Evolutionary conservation across 2,797 vertebrate species (phyloP).

Genomic region (Cynopterus sphinx): DNA sequence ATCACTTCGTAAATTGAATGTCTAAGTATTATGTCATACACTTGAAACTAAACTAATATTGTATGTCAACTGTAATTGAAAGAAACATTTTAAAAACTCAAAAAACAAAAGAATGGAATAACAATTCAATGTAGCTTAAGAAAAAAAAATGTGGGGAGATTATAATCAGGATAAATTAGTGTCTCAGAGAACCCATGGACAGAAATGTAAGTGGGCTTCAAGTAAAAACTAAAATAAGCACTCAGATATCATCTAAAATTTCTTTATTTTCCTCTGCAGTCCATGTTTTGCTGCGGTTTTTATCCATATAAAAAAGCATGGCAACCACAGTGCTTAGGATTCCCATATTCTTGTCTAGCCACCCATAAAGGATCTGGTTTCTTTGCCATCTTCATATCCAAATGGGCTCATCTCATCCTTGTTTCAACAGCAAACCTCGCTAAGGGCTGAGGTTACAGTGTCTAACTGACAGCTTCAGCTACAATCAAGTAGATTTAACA

Average conservation of each 20-base stretch:
- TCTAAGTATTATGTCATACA: not conserved
- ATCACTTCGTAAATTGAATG: not conserved
- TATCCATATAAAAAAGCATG: not conserved
- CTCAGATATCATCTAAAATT: not conserved
- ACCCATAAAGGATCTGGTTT: not conserved
- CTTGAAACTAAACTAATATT: not conserved
- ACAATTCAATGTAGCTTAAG: not conserved
- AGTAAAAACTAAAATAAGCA: constrained; percentile 3
- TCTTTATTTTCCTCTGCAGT: not conserved
- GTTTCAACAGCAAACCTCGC: not conserved
- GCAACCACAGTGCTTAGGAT: not conserved
- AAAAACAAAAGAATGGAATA: not conserved
- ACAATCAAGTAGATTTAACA: not conserved
- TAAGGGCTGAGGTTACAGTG: not conserved
- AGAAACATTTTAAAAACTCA: not conserved
- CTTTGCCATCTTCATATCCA: constrained; percentile 12
- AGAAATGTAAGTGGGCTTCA: not conserved
- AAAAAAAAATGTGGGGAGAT: not conserved
- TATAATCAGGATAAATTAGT: not conserved
- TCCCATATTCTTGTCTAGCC: not conserved
- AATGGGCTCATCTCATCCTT: not conserved
- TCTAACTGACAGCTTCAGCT: not conserved
- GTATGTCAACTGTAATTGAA: not conserved
- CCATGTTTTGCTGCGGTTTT: not conserved
- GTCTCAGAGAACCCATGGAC: not conserved